Percentiles rank a stretch among this genome's conserved stretches.
phyloP scores from a whole-genome alignment of 1,140 invertebrate genomes.

The Aphis craccivora region DNA sequence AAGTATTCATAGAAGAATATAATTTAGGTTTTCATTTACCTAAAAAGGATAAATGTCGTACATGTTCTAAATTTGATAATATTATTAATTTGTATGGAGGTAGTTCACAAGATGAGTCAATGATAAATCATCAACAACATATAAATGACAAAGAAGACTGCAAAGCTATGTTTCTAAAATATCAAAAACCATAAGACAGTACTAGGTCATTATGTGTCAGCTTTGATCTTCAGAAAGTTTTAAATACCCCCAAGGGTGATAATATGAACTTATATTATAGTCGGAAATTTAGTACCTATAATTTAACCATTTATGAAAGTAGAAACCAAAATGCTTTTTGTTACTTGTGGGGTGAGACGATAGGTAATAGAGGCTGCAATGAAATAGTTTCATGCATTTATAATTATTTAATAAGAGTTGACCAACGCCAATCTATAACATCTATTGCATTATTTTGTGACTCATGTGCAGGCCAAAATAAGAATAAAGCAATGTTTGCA shows the following conservation, averaged over 20 bases:
- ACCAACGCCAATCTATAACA: slow-evolving; percentile 24
- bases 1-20: background rate
- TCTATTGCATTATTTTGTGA: slow-evolving; percentile 28
- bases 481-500: slow-evolving; percentile 26
- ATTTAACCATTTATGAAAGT: slow-evolving; percentile 43
- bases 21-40: slow-evolving; percentile 30
- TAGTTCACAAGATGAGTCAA: slow-evolving; percentile 32
- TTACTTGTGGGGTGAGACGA: slow-evolving; percentile 18
- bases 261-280: slow-evolving; percentile 9
- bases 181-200: slow-evolving; percentile 25
- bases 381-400: slow-evolving; percentile 38
- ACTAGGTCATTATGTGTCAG: slow-evolving; percentile 14
- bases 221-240: background rate
- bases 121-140: slow-evolving; percentile 29
- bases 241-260: slow-evolving; percentile 10
- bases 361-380: background rate
- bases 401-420: slow-evolving; percentile 34
- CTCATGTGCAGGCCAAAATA: slow-evolving; percentile 20
- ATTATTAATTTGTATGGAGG: slow-evolving; percentile 35
- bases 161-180: slow-evolving; percentile 29
- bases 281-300: slow-evolving; percentile 32
- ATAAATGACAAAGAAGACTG: slow-evolving; percentile 36
- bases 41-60: slow-evolving; percentile 38
- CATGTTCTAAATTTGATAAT: slow-evolving; percentile 38
- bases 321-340: slow-evolving; percentile 10